A percentile compares a stretch with the other conserved stretches of the same genome.
Evolutionary conservation across 2,113 vertebrate genomes (phyloP).

Genomic region (Podarcis cretensis): DNA sequence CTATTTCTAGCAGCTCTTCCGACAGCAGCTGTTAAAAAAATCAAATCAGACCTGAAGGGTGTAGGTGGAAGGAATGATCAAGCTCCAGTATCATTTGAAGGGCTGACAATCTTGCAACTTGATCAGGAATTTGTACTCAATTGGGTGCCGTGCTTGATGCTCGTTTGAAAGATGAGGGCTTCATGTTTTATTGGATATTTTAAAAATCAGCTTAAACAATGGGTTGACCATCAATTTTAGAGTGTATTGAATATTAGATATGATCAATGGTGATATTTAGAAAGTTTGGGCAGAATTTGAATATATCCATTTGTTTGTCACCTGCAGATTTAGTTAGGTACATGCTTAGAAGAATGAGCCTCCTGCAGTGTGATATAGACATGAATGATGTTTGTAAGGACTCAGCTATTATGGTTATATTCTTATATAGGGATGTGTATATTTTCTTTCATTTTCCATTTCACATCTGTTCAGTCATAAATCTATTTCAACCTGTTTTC

Average conservation of each 20-base stretch:
- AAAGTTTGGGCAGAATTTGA: background rate
- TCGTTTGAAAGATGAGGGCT: background rate
- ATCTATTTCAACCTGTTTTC: too few relatives aligned
- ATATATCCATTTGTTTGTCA: background rate
- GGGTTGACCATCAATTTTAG: background rate
- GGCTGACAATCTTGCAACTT: background rate
- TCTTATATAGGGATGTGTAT: too few relatives aligned
- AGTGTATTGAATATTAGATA: background rate
- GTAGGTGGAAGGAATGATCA: slow-evolving; percentile 20
- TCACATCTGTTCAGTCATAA: too few relatives aligned
- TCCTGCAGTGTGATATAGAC: background rate
- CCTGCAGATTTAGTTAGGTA: background rate
- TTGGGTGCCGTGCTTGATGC: background rate
- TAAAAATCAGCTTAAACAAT: background rate
- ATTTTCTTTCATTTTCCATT: too few relatives aligned
- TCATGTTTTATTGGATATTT: background rate
- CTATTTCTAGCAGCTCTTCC: slow-evolving; percentile 41
- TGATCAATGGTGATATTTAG: too few relatives aligned
- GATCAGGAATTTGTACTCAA: background rate
- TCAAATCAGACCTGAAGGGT: slow-evolving; percentile 13
- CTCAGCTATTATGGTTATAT: background rate
- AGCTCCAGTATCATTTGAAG: background rate
- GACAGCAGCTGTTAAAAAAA: slow-evolving; percentile 26
- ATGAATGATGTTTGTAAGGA: background rate
- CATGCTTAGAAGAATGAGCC: background rate